These are phyloP conservation scores for Cerastis rubricosa DNA, from an alignment of 2,888 invertebrate genomes.

Conservation along the genomic window DNA sequence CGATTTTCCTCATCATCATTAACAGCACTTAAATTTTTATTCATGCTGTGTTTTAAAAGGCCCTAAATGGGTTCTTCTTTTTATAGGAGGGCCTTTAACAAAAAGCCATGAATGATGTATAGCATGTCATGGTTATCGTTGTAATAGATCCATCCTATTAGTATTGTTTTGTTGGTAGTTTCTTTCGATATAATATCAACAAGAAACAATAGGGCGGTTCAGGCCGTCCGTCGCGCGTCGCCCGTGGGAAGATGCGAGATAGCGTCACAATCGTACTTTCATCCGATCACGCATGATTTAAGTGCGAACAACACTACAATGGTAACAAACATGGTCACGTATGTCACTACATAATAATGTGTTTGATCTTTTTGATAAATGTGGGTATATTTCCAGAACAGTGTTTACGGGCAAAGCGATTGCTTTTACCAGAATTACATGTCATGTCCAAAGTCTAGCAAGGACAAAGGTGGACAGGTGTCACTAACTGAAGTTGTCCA, in stretches of 20 bases:
- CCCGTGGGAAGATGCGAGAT: slow-evolving; percentile 86
- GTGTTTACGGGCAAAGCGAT: neutral
- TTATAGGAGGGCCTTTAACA: slow-evolving; percentile 52
- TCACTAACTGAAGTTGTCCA: neutral
- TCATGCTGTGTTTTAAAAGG: slow-evolving; percentile 35
- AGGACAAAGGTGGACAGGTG: neutral
- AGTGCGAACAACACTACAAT: slow-evolving; percentile 85
- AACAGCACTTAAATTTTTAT: slow-evolving; percentile 49
- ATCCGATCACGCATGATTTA: slow-evolving; percentile 88
- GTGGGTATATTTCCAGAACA: neutral
- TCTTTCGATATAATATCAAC: slow-evolving; percentile 75
- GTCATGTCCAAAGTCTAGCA: neutral
- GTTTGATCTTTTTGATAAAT: slow-evolving; percentile 46
- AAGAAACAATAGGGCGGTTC: slow-evolving; percentile 74
- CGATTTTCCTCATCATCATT: slow-evolving; percentile 55
- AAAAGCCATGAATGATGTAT: slow-evolving; percentile 74
- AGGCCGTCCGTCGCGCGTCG: slow-evolving; percentile 73
- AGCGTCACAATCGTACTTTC: slow-evolving; percentile 85
- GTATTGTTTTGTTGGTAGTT: slow-evolving; percentile 77
- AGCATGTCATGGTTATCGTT: slow-evolving; percentile 74
- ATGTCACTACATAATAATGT: slow-evolving; percentile 51
- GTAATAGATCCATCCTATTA: slow-evolving; percentile 80
- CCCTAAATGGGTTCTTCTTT: slow-evolving; percentile 47
- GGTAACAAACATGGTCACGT: slow-evolving; percentile 67
- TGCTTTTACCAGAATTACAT: neutral